A percentile compares a stretch with the other conserved stretches of the same genome.
Evolutionary conservation across 2,888 invertebrate species (phyloP).

Genomic region (Clanis bilineata): DNA sequence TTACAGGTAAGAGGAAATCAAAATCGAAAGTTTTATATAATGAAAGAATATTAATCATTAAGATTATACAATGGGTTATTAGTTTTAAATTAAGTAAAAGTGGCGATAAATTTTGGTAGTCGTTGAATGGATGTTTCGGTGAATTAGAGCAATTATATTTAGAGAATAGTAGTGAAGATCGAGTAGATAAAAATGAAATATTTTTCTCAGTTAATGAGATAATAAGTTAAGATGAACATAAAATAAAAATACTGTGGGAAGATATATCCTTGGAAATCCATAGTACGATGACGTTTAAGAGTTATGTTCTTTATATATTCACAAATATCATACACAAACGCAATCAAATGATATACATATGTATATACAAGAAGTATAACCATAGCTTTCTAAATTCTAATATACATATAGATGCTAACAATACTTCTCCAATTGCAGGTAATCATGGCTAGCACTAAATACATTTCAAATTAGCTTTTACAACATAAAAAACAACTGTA

Average conservation of each 20-base stretch:
- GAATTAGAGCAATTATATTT: background rate
- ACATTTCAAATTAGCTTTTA: background rate
- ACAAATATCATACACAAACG: background rate
- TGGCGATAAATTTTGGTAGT: background rate
- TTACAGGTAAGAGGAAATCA: background rate
- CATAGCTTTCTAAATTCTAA: background rate
- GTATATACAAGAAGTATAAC: background rate
- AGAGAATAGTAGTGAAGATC: background rate
- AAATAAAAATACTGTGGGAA: background rate
- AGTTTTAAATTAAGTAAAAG: background rate
- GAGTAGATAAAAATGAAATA: background rate
- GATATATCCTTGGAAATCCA: too few relatives aligned
- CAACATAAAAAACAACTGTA: background rate
- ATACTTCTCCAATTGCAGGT: background rate
- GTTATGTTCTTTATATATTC: background rate
- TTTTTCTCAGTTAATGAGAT: background rate
- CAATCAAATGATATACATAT: background rate
- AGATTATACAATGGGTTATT: background rate
- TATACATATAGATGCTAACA: background rate
- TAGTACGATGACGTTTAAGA: background rate
- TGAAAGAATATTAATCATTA: slow-evolving; percentile 4
- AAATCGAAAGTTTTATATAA: slow-evolving; percentile 9
- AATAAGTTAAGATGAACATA: background rate
- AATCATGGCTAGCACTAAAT: background rate
- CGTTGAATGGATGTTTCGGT: background rate